Evolutionary conservation across 2,888 invertebrate genomes (phyloP).

Genomic region (Ornithoptera priamus): DNA sequence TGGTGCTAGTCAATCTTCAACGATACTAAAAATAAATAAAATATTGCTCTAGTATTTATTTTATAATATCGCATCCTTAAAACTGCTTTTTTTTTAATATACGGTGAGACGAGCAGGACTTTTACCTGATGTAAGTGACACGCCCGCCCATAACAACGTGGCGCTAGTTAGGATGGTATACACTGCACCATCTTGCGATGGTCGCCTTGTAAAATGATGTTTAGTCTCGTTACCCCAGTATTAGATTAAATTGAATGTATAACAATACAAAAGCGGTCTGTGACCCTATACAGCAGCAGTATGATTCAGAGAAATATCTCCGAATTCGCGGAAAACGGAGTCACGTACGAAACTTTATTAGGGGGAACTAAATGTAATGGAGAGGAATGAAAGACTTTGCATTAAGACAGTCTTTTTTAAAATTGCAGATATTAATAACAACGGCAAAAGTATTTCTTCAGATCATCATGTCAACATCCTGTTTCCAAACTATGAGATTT

Average conservation of each 20-base stretch:
- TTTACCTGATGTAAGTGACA: too few relatives aligned
- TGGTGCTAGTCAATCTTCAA: too few relatives aligned
- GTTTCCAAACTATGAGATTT: too few relatives aligned
- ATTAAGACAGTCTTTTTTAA: not conserved
- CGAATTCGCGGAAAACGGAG: slow-evolving; percentile 12
- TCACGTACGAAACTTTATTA: not conserved
- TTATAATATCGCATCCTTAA: too few relatives aligned
- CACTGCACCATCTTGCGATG: too few relatives aligned
- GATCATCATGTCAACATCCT: too few relatives aligned
- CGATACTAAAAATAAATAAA: too few relatives aligned
- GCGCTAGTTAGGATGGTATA: too few relatives aligned
- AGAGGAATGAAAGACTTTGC: not conserved
- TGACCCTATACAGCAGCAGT: slow-evolving; percentile 8
- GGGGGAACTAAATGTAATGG: not conserved
- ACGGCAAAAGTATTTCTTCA: not conserved
- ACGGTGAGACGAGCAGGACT: too few relatives aligned
- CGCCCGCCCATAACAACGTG: too few relatives aligned
- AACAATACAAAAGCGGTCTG: slow-evolving; percentile 5
- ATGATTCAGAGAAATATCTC: slow-evolving; percentile 19
- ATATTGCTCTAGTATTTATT: too few relatives aligned
- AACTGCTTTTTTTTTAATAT: too few relatives aligned
- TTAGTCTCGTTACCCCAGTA: not conserved
- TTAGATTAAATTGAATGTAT: not conserved
- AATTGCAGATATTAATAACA: not conserved
- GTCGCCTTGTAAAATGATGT: not conserved